phyloP scores from a whole-genome alignment of 2,888 invertebrate genomes.

The Leptothorax acervorum region DNA sequence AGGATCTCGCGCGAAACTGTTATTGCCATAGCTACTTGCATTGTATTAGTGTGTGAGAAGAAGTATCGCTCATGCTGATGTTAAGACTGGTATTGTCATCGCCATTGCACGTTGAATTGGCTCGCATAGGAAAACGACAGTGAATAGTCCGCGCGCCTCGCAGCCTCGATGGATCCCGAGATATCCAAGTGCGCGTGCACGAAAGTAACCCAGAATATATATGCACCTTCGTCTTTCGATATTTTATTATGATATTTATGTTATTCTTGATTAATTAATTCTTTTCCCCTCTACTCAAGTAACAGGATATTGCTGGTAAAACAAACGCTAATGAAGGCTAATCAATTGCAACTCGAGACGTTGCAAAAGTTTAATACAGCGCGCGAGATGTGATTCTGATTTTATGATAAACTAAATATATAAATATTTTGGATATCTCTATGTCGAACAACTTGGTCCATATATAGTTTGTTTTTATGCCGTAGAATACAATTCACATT shows the following conservation, averaged over 20 bases:
- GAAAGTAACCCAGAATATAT: background rate
- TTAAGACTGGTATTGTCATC: slow-evolving; percentile 62
- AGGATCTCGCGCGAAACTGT: slow-evolving; percentile 1
- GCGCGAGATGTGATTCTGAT: background rate
- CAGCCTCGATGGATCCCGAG: slow-evolving; percentile 11
- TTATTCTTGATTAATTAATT: background rate
- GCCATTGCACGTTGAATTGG: slow-evolving; percentile 59
- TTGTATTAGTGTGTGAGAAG: slow-evolving; percentile 65
- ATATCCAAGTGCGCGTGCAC: background rate
- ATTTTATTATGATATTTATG: background rate
- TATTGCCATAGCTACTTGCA: slow-evolving; percentile 24
- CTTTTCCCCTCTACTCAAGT: background rate
- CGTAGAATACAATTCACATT: background rate
- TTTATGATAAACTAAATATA: background rate
- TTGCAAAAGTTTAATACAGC: background rate
- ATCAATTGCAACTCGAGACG: background rate
- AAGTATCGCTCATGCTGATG: slow-evolving; percentile 41
- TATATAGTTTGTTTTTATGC: background rate
- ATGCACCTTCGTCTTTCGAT: background rate
- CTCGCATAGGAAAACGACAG: slow-evolving; percentile 53
- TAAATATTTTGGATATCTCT: background rate
- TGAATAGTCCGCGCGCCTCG: slow-evolving; percentile 42
- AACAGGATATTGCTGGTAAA: background rate
- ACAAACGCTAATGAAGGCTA: background rate
- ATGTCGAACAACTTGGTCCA: background rate